These are phyloP conservation scores for Pardalotus punctatus DNA, from an alignment of 2,113 vertebrate genomes.

Conservation along the genomic window DNA sequence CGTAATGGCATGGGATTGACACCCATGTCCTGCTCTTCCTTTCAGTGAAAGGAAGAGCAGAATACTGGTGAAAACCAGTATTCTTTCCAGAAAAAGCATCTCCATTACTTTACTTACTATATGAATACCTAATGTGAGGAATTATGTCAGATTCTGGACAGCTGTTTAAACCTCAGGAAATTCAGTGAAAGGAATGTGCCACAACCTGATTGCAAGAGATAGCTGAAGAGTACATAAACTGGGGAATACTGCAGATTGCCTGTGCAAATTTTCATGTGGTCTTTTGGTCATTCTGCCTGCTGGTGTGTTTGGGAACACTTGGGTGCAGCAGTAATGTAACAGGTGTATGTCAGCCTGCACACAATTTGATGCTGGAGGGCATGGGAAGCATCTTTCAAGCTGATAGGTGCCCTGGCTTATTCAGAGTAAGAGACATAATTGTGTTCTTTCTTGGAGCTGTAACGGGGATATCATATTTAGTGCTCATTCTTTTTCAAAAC, in stretches of 20 bases:
- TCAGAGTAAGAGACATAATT: not conserved
- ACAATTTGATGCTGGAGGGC: not conserved
- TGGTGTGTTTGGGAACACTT: not conserved
- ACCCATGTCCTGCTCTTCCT: not conserved
- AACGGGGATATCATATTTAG: not conserved
- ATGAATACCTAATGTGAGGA: not conserved
- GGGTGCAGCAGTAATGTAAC: fast-evolving
- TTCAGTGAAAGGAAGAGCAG: not conserved
- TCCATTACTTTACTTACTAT: not conserved
- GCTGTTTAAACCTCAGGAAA: not conserved
- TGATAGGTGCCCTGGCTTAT: not conserved
- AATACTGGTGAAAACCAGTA: not conserved
- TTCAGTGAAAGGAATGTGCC: not conserved
- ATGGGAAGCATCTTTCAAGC: not conserved
- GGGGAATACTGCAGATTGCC: not conserved
- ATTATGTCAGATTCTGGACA: not conserved
- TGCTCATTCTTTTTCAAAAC: not conserved
- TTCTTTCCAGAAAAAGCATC: not conserved
- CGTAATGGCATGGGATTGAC: not conserved
- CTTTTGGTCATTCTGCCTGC: not conserved
- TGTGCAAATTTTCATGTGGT: not conserved
- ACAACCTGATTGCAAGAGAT: not conserved
- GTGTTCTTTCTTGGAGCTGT: not conserved
- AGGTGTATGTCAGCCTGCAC: not conserved
- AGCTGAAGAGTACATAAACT: not conserved